These are phyloP conservation scores for Chloroclystis v-ata DNA, from an alignment of 2,888 invertebrate species.

Conservation along the genomic window DNA sequence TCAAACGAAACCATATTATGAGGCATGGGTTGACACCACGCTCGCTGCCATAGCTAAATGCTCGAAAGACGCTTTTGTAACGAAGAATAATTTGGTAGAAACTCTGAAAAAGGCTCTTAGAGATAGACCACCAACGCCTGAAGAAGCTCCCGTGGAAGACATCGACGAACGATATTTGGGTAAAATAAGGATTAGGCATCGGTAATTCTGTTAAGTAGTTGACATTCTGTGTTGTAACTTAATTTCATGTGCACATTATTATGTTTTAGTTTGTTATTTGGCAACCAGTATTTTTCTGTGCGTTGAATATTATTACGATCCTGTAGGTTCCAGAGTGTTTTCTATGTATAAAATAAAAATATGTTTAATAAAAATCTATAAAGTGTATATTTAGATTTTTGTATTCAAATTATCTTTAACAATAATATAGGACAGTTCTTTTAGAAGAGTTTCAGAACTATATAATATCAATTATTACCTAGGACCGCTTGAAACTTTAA, in stretches of 20 bases:
- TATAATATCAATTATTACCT: no score
- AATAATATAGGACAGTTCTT: no score
- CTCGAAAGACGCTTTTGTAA: slow-evolving; percentile 36
- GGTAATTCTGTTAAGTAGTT: slow-evolving; percentile 13
- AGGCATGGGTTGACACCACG: slow-evolving; percentile 62
- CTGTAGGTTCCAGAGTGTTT: no score
- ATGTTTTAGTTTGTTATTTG: not conserved
- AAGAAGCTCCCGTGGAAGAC: slow-evolving; percentile 42
- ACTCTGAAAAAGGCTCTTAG: slow-evolving; percentile 35
- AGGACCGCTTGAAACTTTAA: no score
- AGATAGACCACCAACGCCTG: slow-evolving; percentile 33
- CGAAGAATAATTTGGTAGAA: slow-evolving; percentile 34
- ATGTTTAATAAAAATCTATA: no score
- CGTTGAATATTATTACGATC: no score
- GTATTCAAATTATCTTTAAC: no score
- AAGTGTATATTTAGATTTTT: no score
- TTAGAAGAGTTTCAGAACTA: no score
- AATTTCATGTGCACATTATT: not conserved
- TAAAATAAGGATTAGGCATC: slow-evolving; percentile 47
- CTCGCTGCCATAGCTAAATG: slow-evolving; percentile 47
- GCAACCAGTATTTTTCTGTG: no score
- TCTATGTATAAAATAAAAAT: no score
- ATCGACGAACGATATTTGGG: slow-evolving; percentile 54
- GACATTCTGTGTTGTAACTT: not conserved
- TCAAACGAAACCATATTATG: slow-evolving; percentile 60